phyloP scores from a whole-genome alignment of 2,888 invertebrate genomes.

The Drosophila cognata region DNA sequence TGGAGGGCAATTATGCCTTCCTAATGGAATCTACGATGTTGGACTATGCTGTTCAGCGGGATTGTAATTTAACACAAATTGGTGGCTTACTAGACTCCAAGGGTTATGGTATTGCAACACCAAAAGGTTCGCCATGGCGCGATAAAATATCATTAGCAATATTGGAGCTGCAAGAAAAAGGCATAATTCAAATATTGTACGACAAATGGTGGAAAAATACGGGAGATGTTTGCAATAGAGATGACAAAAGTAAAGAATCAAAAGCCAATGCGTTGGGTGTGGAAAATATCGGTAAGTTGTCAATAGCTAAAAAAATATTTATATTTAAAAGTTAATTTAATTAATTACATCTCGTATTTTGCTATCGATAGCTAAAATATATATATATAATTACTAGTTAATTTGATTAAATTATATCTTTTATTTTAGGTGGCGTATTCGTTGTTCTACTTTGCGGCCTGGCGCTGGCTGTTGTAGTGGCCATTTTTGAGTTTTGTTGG shows the following conservation, averaged over 20 bases:
- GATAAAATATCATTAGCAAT: conserved; percentile 98
- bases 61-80: conserved; percentile 98
- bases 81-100: conserved; percentile 89
- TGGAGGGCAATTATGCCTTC: conserved; percentile 97
- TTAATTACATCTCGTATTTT: conserved; percentile 8
- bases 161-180: conserved; percentile 97
- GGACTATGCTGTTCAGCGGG: conserved; percentile 97
- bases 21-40: conserved; percentile 99
- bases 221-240: conserved; percentile 94
- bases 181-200: conserved; percentile 95
- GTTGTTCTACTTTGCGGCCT: conserved; percentile 97
- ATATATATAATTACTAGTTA: not conserved
- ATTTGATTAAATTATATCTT: conserved; percentile 4
- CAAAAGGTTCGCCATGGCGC: conserved; percentile 98
- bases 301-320: not conserved
- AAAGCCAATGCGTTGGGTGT: conserved; percentile 95
- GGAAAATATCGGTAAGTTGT: conserved; percentile 90
- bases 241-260: conserved; percentile 94
- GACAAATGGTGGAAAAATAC: conserved; percentile 99
- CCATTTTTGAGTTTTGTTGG: conserved; percentile 97
- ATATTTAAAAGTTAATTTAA: not conserved
- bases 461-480: conserved; percentile 95
- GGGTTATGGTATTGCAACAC: conserved; percentile 98
- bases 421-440: conserved; percentile 92
- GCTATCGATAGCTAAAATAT: not conserved